Percentiles rank a stretch among this genome's conserved stretches.
These are phyloP conservation scores for Elmis aenea DNA, from an alignment of 2,888 invertebrate genomes.

Conservation along the genomic window DNA sequence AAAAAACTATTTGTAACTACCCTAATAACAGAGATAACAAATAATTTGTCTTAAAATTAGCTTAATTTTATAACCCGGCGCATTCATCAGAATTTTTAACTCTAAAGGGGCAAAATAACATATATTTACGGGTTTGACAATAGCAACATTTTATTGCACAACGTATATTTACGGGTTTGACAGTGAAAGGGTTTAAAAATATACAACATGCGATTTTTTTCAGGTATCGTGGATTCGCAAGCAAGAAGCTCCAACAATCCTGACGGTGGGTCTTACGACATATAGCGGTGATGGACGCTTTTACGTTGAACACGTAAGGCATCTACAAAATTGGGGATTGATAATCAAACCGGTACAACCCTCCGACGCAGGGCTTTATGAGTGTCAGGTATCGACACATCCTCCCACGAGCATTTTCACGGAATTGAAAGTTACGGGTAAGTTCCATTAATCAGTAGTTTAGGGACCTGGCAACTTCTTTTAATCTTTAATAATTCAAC, in stretches of 20 bases:
- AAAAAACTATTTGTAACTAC: too few relatives aligned
- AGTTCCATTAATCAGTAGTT: conserved; percentile 36
- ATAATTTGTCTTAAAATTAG: too few relatives aligned
- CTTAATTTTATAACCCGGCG: too few relatives aligned
- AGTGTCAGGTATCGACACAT: conserved; percentile 78
- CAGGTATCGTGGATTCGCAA: conserved; percentile 68
- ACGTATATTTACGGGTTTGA: too few relatives aligned
- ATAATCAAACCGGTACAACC: conserved; percentile 65
- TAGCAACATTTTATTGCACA: too few relatives aligned
- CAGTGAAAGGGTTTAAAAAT: too few relatives aligned
- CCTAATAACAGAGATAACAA: too few relatives aligned
- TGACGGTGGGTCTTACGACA: conserved; percentile 62
- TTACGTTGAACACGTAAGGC: conserved; percentile 57
- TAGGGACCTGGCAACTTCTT: not conserved
- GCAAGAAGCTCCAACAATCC: conserved; percentile 54
- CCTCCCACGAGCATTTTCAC: conserved; percentile 71
- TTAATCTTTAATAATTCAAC: not conserved
- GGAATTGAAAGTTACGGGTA: conserved; percentile 69
- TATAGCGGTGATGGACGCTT: conserved; percentile 63
- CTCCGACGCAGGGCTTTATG: conserved; percentile 67
- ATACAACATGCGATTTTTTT: conserved; percentile 16
- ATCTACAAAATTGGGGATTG: conserved; percentile 59
- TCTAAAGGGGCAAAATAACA: too few relatives aligned
- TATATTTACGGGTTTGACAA: too few relatives aligned
- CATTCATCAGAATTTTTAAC: too few relatives aligned